Evolutionary conservation across 1,140 invertebrate genomes (phyloP), one percentile per base, ranked within the genome.

Genomic region (Aphidius ervi): DNA sequence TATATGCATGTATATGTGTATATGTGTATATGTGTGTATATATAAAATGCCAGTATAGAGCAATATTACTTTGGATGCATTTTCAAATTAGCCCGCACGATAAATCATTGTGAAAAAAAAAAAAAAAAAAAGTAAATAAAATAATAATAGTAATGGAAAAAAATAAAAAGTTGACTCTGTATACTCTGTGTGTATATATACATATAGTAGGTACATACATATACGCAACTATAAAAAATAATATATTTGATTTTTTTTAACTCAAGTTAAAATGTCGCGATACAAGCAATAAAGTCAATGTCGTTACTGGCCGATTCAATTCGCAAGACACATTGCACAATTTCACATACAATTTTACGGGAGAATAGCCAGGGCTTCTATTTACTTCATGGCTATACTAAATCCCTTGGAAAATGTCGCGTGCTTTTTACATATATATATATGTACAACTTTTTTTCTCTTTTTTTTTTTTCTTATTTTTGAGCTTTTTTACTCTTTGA

Each of bases 301-400:
- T 78, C 78, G 76, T 80, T 80, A 77, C 77, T 72, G 76, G 53
- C 75, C 76, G 72, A 80, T 80, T 80, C 78, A 80, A 80, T 80
- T 78, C 78, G 72, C 74, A 78, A 80, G 78, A 80, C 76, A 77
- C 78, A 80, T 80, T 76, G 77, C 77, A 74, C 78, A 78, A 80
- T 80, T 80, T 78, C 77, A 79, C 78, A 77, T 79, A 80, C 78
- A 80, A 80, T 80, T 80, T 80, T 80, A 79, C 78, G 78, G 75
- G 70, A 80, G 77, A 80, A 75, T 70, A 68, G 72, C 70, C 75
- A 78, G 71, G 67, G 74, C 72, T 78, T 69, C 77, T 79, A 78
- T 80, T 80, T 80, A 80, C 78, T 75, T 74, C 75, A 72, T 66
- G 66, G 71, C 67, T 72, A 68, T 72, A 71, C 61, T 65, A 66